Percentiles rank a stretch among this genome's conserved stretches.
These are phyloP conservation scores for Caenorhabditis angaria DNA, from an alignment of 2,888 invertebrate species.

Conservation along the genomic window DNA sequence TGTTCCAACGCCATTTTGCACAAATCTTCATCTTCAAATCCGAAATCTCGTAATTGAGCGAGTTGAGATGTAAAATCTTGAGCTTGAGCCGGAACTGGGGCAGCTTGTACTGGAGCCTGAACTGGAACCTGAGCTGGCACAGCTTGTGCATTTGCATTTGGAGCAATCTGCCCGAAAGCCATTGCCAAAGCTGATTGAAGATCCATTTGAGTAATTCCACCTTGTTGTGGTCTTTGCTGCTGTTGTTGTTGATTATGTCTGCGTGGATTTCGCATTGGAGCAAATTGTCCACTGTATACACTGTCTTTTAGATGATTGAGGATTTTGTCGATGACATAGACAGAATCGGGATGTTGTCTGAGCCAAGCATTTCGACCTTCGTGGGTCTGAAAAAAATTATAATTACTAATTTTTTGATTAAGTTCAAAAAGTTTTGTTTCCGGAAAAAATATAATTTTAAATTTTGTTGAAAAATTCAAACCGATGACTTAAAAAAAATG, in stretches of 20 bases:
- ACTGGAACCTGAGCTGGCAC: slow-evolving; percentile 3
- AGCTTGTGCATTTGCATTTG: not conserved
- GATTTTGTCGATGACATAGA: not conserved
- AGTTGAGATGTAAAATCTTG: slow-evolving; percentile 12
- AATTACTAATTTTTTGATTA: not conserved
- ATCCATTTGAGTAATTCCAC: not conserved
- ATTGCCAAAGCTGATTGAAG: slow-evolving; percentile 9
- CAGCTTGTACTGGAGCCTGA: not conserved
- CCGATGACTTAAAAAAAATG: too few relatives aligned
- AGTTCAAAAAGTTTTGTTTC: slow-evolving; percentile 9
- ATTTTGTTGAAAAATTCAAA: too few relatives aligned
- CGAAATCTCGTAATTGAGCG: slow-evolving; percentile 17
- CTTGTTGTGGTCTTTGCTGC: not conserved
- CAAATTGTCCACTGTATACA: not conserved
- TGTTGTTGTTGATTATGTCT: not conserved
- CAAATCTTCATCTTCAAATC: slow-evolving; percentile 29
- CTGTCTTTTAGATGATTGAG: not conserved
- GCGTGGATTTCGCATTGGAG: not conserved
- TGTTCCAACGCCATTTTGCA: slow-evolving; percentile 25
- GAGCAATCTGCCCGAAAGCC: not conserved
- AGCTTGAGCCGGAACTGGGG: not conserved
- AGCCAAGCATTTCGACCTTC: slow-evolving; percentile 2
- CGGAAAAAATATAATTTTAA: too few relatives aligned
- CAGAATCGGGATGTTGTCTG: not conserved
- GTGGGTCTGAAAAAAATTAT: slow-evolving; percentile 5